Conservation (phyloP, 2,797 vertebrate species). For the Silurus lanzhouensis region DNA sequence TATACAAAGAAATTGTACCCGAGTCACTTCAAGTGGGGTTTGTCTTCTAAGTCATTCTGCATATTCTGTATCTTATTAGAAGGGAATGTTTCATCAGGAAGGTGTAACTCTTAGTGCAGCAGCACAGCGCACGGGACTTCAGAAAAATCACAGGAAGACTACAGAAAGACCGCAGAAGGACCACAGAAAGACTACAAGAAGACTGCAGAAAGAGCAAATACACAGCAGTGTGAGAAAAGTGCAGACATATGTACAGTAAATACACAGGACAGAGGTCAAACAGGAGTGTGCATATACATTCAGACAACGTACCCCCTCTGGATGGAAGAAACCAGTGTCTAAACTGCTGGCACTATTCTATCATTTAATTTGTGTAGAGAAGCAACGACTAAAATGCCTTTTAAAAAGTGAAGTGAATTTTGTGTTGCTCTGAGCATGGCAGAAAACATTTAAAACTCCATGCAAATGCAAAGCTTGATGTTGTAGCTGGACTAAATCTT, state of each 20-base stretch:
- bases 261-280: background rate
- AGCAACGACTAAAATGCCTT: background rate
- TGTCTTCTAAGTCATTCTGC: background rate
- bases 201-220: background rate
- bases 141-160: background rate
- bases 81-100: background rate
- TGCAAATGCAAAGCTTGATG: background rate
- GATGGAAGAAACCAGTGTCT: conserved; percentile 4
- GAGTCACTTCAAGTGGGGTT: background rate
- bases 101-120: background rate
- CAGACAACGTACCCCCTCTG: background rate
- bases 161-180: too few relatives aligned
- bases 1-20: background rate
- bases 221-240: background rate
- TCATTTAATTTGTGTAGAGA: too few relatives aligned
- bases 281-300: background rate
- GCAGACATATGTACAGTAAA: background rate
- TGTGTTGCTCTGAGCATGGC: background rate
- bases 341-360: too few relatives aligned
- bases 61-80: background rate
- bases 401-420: background rate
- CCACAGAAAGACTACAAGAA: too few relatives aligned
- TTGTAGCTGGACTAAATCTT: background rate
- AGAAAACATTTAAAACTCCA: background rate
- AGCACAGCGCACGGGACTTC: background rate